Base-by-base conservation (phyloP, 2,113 vertebrate species). In the Carassius auratus region DNA sequence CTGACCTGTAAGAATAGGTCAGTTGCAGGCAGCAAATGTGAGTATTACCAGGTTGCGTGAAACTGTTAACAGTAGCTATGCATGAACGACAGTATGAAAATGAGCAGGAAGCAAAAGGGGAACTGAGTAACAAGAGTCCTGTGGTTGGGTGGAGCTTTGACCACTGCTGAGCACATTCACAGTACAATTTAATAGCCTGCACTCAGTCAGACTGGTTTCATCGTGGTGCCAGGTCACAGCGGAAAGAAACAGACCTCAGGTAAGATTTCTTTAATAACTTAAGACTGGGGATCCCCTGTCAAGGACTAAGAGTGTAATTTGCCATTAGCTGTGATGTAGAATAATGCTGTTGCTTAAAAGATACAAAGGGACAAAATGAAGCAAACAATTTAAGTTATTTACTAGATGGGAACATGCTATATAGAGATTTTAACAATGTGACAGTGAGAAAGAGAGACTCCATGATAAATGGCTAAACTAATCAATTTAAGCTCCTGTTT, bases 21-120 rank as follows among this genome's bases (percentile, higher is more conserved):
- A 50, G n/a, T 33, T 52, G 19, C 36, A 81, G 33, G 62, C n/a
- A 48, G 75, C 0, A 5, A 21, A 10, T n/a, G 19, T 21, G 8
- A 73, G 68, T 74, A 36, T 57, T 7, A 42, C 15, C 68, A 55
- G 21, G 38, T 38, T 26, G 50, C 9, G 13, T 42, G 21, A 83
- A 73, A 83, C 62, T 69, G 64, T 85, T 89, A 90, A 89, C 90
- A 90, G 77, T 84, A 91, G 90, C 90, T 91, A 88, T 89, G 85
- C 89, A 87, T 19, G 57, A 86, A 75, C 83, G 85, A 88, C 90
- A 91, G 93, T 95, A 95, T 94, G 93, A 93, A 95, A 95, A 95
- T 95, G 81, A 94, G 91, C 92, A 93, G 91, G 92, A 93, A 94
- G 91, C 92, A 94, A 94, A 95, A 94, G 89, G 89, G 94, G 95